Evolutionary conservation across 2,888 invertebrate species (phyloP).

Genomic region (Eupeodes luniger): DNA sequence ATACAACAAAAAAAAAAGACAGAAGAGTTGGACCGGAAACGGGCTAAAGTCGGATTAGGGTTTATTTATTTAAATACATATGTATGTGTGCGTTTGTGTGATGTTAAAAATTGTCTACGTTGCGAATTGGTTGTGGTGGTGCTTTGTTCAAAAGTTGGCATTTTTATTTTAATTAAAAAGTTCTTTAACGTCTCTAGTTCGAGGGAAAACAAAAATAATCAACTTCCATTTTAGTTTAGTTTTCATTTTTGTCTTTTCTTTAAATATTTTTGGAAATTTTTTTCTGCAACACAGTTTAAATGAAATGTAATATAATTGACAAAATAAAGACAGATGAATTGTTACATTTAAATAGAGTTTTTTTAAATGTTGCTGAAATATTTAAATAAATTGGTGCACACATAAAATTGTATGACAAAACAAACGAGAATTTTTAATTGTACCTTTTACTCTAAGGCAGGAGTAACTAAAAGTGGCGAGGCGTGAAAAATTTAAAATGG

Average conservation of each 20-base stretch:
- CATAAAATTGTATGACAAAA: no score
- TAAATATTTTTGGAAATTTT: constrained; percentile 4
- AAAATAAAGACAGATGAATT: constrained; percentile 8
- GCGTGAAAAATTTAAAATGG: no score
- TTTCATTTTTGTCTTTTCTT: constrained; percentile 22
- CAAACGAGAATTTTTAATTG: no score
- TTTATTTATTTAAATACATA: background rate
- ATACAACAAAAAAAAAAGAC: constrained; percentile 6
- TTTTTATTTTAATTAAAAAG: constrained; percentile 75
- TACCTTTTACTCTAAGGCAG: no score
- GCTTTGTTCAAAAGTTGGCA: constrained; percentile 60
- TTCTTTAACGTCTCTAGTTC: constrained; percentile 49
- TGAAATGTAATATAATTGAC: constrained; percentile 52
- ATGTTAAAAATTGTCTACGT: constrained; percentile 32
- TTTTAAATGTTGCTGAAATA: background rate
- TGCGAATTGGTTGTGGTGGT: background rate
- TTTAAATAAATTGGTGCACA: no score
- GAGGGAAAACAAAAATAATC: background rate
- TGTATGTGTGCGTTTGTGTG: constrained; percentile 40
- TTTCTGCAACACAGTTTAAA: background rate
- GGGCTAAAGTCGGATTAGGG: constrained; percentile 54
- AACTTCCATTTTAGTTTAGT: constrained; percentile 12
- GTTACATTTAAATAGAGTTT: no score
- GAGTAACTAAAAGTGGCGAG: no score
- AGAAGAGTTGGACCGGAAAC: constrained; percentile 37